These are phyloP conservation scores for Fragum sueziense DNA, from an alignment of 2,888 invertebrate genomes.

Conservation along the genomic window DNA sequence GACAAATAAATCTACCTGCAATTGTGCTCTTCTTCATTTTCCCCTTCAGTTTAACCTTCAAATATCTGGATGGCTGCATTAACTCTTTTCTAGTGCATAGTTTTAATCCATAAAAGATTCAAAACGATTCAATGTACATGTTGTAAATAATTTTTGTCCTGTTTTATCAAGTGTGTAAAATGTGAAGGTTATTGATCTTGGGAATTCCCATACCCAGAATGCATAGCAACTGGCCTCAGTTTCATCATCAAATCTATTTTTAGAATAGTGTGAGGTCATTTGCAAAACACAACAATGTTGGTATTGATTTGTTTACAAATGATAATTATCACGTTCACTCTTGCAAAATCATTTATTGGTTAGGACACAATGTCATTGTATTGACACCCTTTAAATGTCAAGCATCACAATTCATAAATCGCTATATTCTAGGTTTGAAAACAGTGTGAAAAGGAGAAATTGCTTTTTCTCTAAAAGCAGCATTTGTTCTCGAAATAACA, in stretches of 20 bases:
- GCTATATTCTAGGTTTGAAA: no score
- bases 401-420: no score
- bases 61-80: constrained; percentile 59
- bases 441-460: no score
- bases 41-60: constrained; percentile 55
- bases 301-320: no score
- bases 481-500: no score
- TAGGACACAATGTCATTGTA: no score
- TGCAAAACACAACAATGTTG: no score
- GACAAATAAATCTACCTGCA: constrained; percentile 47
- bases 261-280: constrained; percentile 1
- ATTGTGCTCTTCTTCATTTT: constrained; percentile 58
- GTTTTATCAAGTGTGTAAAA: constrained; percentile 6
- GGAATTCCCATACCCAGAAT: constrained; percentile 57
- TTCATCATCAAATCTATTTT: constrained; percentile 21
- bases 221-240: constrained; percentile 47
- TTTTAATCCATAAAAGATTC: constrained; percentile 8
- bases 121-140: background rate
- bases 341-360: no score
- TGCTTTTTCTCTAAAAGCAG: no score
- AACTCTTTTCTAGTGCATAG: constrained; percentile 25
- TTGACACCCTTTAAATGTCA: no score
- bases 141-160: background rate
- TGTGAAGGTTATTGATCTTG: constrained; percentile 24
- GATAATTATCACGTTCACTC: no score